phyloP scores from a whole-genome alignment of 2,888 invertebrate species.

The Drosophila peninsularis region DNA sequence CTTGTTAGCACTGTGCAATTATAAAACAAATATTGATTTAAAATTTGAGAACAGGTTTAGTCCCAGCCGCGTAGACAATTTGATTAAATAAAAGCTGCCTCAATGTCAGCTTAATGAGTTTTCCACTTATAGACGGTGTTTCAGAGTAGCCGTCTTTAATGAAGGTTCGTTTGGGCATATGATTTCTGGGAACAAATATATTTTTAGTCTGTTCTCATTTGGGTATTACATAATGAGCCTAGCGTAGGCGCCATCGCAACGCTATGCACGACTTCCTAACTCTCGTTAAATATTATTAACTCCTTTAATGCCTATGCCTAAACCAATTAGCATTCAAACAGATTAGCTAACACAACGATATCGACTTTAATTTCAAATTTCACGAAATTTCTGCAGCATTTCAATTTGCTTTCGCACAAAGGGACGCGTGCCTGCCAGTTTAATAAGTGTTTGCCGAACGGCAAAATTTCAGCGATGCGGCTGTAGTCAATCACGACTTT shows the following conservation, averaged over 20 bases:
- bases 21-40: slow-evolving; percentile 19
- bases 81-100: slow-evolving; percentile 4
- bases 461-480: slow-evolving; percentile 7
- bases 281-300: slow-evolving; percentile 5
- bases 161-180: not conserved
- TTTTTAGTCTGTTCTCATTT: not conserved
- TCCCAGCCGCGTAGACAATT: not conserved
- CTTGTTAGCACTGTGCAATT: slow-evolving; percentile 7
- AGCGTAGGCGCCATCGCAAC: not conserved
- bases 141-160: not conserved
- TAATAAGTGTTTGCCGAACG: slow-evolving; percentile 2
- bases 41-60: not conserved
- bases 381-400: not conserved
- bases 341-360: not conserved
- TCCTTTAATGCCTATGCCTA: not conserved
- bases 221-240: not conserved
- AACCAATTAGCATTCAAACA: not conserved
- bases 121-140: not conserved
- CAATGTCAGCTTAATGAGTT: slow-evolving; percentile 1
- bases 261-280: not conserved
- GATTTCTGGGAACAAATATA: not conserved
- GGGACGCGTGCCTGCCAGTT: not conserved
- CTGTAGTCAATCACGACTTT: slow-evolving; percentile 20
- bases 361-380: not conserved
- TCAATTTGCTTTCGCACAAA: slow-evolving; percentile 3